These are phyloP conservation scores for Tretioscincus oriximinensis DNA, from an alignment of 2,113 vertebrate genomes.

Conservation along the genomic window DNA sequence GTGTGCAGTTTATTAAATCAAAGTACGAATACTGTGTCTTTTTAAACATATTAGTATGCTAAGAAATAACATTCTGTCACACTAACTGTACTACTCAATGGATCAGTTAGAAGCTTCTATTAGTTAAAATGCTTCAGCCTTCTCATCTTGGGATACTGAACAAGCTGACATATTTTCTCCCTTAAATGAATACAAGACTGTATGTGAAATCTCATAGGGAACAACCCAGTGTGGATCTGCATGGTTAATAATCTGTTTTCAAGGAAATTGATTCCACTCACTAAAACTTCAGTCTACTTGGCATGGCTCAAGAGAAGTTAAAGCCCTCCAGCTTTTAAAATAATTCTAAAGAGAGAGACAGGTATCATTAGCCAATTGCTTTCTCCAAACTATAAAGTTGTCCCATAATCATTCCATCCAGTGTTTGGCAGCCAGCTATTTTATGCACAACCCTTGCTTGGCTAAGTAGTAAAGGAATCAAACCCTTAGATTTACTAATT, in stretches of 20 bases:
- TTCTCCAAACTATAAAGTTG: slow-evolving; percentile 10
- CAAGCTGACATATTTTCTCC: neutral
- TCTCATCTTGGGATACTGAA: no score
- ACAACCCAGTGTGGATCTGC: neutral
- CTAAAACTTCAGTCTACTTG: neutral
- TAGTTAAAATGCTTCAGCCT: neutral
- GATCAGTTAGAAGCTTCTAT: neutral
- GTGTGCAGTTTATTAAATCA: neutral
- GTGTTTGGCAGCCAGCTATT: slow-evolving; percentile 46
- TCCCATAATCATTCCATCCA: slow-evolving; percentile 37
- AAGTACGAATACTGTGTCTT: neutral
- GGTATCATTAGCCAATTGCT: neutral
- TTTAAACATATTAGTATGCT: neutral
- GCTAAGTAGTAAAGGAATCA: slow-evolving; percentile 58
- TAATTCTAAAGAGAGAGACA: neutral
- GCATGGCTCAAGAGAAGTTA: neutral
- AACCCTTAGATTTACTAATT: slow-evolving; percentile 57
- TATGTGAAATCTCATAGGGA: neutral
- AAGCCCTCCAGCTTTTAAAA: neutral
- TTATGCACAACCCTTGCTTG: slow-evolving; percentile 49
- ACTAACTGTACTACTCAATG: neutral
- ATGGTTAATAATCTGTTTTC: neutral
- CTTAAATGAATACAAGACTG: neutral
- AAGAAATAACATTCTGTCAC: neutral
- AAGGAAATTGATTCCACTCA: neutral